Conservation (phyloP, 2,888 invertebrate genomes). For the Tenthredo notha region DNA sequence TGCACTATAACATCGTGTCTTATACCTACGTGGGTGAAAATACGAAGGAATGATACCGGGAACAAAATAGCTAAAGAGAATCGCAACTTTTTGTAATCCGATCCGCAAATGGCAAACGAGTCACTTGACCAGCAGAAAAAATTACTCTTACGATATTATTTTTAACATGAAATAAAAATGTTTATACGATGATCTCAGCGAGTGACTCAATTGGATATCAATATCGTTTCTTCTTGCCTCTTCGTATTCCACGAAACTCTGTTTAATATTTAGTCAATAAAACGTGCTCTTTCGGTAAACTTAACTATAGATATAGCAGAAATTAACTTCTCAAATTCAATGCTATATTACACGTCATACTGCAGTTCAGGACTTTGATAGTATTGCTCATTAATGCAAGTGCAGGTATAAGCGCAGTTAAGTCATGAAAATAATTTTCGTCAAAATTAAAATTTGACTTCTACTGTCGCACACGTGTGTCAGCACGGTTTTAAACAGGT, state of each 20-base stretch:
- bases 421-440: conserved; percentile 54
- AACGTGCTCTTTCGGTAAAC: conserved; percentile 41
- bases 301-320: background rate
- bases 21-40: background rate
- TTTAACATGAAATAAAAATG: background rate
- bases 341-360: background rate
- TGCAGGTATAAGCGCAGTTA: conserved; percentile 59
- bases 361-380: background rate
- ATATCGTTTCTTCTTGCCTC: background rate
- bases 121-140: background rate
- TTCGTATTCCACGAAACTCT: background rate
- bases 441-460: conserved; percentile 61
- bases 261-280: conserved; percentile 11
- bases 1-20: no score
- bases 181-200: conserved; percentile 23
- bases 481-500: conserved; percentile 61
- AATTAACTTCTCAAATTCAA: background rate
- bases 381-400: conserved; percentile 68
- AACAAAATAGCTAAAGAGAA: no score
- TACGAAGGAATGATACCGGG: no score
- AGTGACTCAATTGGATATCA: conserved; percentile 40
- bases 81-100: background rate
- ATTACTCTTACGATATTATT: background rate
- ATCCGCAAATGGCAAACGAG: background rate
- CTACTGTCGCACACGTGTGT: conserved; percentile 61